Conservation (phyloP, 2,888 invertebrate species). For the Drosophila nr. medialis region DNA sequence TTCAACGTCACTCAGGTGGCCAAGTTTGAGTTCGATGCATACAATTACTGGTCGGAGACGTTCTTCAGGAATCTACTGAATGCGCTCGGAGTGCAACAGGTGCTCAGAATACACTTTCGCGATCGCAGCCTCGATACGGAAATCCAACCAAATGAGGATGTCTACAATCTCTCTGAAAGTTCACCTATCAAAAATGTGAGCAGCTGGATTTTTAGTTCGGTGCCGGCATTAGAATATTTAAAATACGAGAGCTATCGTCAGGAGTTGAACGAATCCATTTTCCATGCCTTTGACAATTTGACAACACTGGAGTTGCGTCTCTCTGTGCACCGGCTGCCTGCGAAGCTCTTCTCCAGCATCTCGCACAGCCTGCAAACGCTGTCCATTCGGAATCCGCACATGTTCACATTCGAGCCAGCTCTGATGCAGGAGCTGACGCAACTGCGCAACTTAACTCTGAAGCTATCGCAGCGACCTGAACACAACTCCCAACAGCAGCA, state of each 20-base stretch:
- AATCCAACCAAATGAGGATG: not conserved
- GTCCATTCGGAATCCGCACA: slow-evolving; percentile 53
- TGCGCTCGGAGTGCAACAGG: slow-evolving; percentile 49
- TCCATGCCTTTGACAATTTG: slow-evolving; percentile 54
- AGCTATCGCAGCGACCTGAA: slow-evolving; percentile 18
- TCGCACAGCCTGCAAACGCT: slow-evolving; percentile 49
- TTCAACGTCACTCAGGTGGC: slow-evolving; percentile 52
- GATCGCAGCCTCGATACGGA: slow-evolving; percentile 59
- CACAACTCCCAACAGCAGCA: slow-evolving; percentile 10
- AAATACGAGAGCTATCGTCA: slow-evolving; percentile 52
- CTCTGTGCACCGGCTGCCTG: slow-evolving; percentile 52
- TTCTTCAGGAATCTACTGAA: slow-evolving; percentile 60
- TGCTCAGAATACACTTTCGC: slow-evolving; percentile 53
- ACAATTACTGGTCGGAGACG: slow-evolving; percentile 58
- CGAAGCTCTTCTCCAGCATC: slow-evolving; percentile 44
- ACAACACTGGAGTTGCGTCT: slow-evolving; percentile 49
- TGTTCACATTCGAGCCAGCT: slow-evolving; percentile 40
- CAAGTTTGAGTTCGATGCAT: slow-evolving; percentile 70
- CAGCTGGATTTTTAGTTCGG: slow-evolving; percentile 63
- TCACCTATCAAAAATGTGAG: slow-evolving; percentile 9
- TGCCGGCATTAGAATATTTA: slow-evolving; percentile 52
- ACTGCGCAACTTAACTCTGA: slow-evolving; percentile 55
- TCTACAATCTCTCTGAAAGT: not conserved
- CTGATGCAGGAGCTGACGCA: slow-evolving; percentile 53
- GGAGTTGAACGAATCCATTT: slow-evolving; percentile 49